A percentile compares a stretch with the other conserved stretches of the same genome.
Conservation (phyloP, 2,797 vertebrate genomes). For the Mallotus villosus region DNA sequence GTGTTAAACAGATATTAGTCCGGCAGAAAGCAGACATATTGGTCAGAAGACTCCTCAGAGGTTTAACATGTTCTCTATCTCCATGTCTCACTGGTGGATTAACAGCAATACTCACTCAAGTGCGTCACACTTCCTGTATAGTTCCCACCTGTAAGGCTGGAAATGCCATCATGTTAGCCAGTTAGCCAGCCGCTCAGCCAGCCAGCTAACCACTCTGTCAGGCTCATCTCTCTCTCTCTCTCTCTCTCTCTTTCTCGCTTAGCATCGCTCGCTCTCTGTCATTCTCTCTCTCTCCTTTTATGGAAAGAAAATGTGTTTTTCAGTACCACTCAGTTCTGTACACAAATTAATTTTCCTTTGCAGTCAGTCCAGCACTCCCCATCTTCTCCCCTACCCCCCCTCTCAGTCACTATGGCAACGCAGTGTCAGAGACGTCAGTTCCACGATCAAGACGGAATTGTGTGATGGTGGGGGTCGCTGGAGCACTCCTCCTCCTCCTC, state of each 20-base stretch:
- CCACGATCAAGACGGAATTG: slow-evolving; percentile 65
- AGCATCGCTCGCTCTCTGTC: neutral
- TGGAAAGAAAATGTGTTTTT: too few species aligned
- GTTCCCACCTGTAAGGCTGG: slow-evolving; percentile 25
- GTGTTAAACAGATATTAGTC: slow-evolving; percentile 22
- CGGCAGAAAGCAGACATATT: slow-evolving; percentile 8
- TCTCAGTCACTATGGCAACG: slow-evolving; percentile 75
- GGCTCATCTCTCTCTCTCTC: slow-evolving; percentile 6
- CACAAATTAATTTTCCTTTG: too few species aligned
- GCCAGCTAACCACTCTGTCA: neutral
- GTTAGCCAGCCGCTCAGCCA: neutral
- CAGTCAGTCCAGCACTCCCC: neutral
- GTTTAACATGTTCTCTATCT: neutral
- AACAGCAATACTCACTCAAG: slow-evolving; percentile 21
- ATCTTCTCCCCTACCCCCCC: slow-evolving; percentile 23
- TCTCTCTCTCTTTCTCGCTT: neutral
- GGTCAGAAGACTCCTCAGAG: neutral
- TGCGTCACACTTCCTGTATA: slow-evolving; percentile 40
- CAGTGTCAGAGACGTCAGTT: slow-evolving; percentile 68
- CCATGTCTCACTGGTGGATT: neutral
- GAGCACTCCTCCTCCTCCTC: slow-evolving; percentile 39
- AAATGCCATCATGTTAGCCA: slow-evolving; percentile 41
- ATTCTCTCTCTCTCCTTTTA: slow-evolving; percentile 5
- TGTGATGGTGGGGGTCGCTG: slow-evolving; percentile 41
- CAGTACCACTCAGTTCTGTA: too few species aligned